A percentile compares a stretch with the other conserved stretches of the same genome.
Evolutionary conservation across 2,113 vertebrate genomes (phyloP).

Genomic region (Hippocampus comes): DNA sequence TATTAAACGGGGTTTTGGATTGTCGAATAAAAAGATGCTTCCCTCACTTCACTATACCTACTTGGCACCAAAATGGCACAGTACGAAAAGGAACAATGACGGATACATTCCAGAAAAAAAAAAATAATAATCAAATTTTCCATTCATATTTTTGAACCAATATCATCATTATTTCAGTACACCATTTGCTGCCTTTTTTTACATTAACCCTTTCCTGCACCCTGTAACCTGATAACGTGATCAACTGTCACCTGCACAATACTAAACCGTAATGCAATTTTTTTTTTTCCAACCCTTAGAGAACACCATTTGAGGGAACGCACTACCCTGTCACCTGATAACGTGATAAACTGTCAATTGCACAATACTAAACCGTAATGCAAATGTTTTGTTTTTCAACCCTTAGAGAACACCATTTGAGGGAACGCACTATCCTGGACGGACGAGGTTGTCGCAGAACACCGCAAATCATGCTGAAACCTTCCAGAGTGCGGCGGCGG

Average conservation of each 20-base stretch:
- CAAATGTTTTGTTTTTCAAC: too few relatives aligned
- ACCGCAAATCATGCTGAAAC: neutral
- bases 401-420: neutral
- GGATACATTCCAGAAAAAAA: too few relatives aligned
- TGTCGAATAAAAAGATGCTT: neutral
- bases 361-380: too few relatives aligned
- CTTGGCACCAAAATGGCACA: too few relatives aligned
- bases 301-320: neutral
- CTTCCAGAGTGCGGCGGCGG: slow-evolving; percentile 8
- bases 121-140: neutral
- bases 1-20: neutral
- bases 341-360: too few relatives aligned
- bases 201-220: neutral
- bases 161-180: neutral
- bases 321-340: too few relatives aligned
- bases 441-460: neutral
- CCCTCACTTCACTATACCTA: too few relatives aligned
- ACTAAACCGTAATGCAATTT: too few relatives aligned
- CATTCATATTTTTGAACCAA: neutral
- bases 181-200: neutral
- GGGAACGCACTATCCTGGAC: neutral
- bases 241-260: too few relatives aligned
- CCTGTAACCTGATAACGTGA: too few relatives aligned
- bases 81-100: neutral
- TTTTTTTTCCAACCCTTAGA: neutral